Conservation (phyloP, 2,888 invertebrate species). For the Leucania comma region DNA sequence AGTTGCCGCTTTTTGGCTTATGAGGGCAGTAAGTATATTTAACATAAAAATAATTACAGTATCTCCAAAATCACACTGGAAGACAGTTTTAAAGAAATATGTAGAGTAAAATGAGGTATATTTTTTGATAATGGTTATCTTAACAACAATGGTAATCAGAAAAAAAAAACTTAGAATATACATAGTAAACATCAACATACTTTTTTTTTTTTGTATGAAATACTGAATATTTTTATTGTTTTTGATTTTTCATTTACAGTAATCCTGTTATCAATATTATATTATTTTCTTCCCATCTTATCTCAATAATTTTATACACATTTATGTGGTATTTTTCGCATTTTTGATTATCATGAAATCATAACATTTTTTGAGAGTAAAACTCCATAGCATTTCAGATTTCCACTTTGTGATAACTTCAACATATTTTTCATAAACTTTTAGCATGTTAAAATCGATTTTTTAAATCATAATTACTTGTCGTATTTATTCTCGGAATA, state of each 20-base stretch:
- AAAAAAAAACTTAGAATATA: neutral
- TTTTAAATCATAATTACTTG: conserved; percentile 30
- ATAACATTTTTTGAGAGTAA: conserved; percentile 8
- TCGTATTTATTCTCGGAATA: neutral
- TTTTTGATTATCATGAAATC: conserved; percentile 14
- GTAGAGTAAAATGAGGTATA: neutral
- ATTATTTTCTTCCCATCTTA: neutral
- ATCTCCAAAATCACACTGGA: conserved; percentile 23
- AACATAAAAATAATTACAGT: neutral
- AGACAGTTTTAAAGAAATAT: conserved; percentile 18
- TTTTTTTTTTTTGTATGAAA: conserved; percentile 4
- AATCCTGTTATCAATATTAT: neutral
- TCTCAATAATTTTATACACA: conserved; percentile 24
- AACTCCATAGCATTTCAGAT: conserved; percentile 1
- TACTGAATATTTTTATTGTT: neutral
- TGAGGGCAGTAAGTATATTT: too few species aligned
- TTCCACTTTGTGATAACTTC: conserved; percentile 37
- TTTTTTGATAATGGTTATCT: neutral
- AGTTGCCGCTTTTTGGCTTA: too few species aligned
- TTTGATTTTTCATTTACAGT: neutral
- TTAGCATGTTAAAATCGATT: conserved; percentile 6
- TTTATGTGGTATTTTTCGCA: neutral
- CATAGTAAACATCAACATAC: neutral
- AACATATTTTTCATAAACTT: conserved; percentile 9
- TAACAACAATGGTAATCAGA: neutral